Evolutionary conservation across 2,797 vertebrate species (phyloP).

Genomic region (Enteromius mattozi): DNA sequence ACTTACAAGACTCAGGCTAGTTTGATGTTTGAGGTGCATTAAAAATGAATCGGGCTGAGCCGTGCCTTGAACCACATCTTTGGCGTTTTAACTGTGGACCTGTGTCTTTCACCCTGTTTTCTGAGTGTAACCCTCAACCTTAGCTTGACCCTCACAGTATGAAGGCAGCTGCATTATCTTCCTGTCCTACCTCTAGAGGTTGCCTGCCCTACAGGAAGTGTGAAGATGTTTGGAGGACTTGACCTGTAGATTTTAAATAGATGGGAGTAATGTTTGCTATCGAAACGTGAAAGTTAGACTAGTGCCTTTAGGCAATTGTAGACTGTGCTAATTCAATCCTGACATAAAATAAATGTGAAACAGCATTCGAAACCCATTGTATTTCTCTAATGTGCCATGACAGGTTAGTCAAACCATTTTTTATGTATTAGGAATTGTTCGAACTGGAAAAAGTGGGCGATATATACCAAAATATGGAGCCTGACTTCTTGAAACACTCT

Average conservation of each 20-base stretch:
- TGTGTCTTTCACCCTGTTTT: not conserved
- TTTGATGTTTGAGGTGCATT: conserved; percentile 1
- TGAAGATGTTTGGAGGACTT: not conserved
- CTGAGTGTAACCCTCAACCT: not conserved
- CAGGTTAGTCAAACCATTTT: not conserved
- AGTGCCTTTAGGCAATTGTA: not conserved
- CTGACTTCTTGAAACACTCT: not conserved
- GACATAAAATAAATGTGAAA: not conserved
- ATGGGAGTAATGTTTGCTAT: not conserved
- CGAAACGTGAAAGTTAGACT: not conserved
- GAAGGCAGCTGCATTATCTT: not conserved
- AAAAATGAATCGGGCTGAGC: conserved; percentile 4
- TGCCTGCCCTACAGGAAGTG: not conserved
- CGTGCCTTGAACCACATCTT: not conserved
- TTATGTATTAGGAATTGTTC: not conserved
- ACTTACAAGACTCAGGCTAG: not conserved
- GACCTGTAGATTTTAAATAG: not conserved
- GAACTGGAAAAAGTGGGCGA: not conserved
- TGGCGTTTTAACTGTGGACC: not conserved
- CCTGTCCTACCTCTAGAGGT: not conserved
- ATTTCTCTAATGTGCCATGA: not conserved
- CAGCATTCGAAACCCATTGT: not conserved
- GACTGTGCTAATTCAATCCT: not conserved
- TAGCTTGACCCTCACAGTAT: not conserved
- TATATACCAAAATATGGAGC: not conserved